Percentiles rank a stretch among this genome's conserved stretches.
These are phyloP conservation scores for Pecten maximus DNA, from an alignment of 2,888 invertebrate species.

Conservation along the genomic window DNA sequence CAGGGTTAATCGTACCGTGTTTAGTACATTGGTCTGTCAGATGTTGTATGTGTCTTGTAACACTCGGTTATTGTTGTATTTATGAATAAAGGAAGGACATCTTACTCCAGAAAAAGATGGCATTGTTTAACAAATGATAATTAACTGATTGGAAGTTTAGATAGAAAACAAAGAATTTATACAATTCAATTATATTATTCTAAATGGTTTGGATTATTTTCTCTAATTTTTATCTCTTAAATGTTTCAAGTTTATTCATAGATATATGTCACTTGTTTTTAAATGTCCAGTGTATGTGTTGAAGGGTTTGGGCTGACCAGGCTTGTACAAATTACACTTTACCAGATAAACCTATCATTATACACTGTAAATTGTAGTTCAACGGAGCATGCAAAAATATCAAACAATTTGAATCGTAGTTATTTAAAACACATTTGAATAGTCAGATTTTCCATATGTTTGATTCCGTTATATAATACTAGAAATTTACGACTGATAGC, in stretches of 20 bases:
- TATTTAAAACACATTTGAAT: conserved; percentile 12
- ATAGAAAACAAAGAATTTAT: background rate
- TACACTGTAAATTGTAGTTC: background rate
- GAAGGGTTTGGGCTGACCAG: background rate
- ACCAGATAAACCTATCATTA: background rate
- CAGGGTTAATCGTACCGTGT: background rate
- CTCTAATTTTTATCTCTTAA: background rate
- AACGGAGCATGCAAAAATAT: background rate
- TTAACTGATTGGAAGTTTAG: background rate
- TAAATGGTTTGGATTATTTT: background rate
- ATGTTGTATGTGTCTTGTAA: background rate
- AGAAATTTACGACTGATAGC: background rate
- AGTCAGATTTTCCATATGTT: background rate
- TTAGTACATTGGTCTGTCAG: background rate
- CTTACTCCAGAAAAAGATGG: background rate
- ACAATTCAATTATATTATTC: background rate
- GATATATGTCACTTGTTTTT: background rate
- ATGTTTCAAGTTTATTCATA: background rate
- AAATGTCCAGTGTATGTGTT: background rate
- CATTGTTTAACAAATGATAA: background rate
- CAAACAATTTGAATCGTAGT: background rate
- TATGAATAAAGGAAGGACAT: background rate
- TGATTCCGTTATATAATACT: conserved; percentile 11
- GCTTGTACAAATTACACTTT: background rate
- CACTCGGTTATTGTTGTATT: background rate